Conservation (phyloP, 2,888 invertebrate species). For the Orthosia gothica region DNA sequence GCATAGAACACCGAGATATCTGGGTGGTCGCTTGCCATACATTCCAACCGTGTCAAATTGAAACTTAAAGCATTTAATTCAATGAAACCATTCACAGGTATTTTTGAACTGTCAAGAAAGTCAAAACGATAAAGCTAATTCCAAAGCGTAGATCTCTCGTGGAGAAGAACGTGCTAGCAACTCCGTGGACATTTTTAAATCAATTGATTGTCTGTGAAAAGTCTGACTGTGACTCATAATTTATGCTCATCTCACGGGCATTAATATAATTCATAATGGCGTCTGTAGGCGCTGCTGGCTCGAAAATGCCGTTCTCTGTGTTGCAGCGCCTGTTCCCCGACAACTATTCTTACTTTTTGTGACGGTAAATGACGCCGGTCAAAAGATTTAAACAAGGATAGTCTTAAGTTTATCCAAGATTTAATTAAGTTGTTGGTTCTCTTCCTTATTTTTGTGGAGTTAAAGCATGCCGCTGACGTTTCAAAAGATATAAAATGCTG, state of each 20-base stretch:
- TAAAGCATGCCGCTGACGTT: constrained; percentile 39
- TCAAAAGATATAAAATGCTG: constrained; percentile 30
- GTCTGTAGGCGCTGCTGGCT: neutral
- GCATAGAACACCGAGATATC: neutral
- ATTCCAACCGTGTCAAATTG: neutral
- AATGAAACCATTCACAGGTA: too few species aligned
- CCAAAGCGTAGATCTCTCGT: too few species aligned
- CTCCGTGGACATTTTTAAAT: too few species aligned
- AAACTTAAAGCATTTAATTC: too few species aligned
- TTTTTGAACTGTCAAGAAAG: too few species aligned
- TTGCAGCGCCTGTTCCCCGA: constrained; percentile 14
- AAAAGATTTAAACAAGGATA: constrained; percentile 47
- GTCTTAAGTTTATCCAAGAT: constrained; percentile 31
- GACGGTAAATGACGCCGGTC: constrained; percentile 37
- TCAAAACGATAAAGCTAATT: too few species aligned
- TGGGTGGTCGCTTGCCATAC: neutral
- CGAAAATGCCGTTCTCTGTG: neutral
- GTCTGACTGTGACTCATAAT: too few species aligned
- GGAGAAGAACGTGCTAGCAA: too few species aligned
- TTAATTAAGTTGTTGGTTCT: constrained; percentile 49
- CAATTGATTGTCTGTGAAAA: too few species aligned
- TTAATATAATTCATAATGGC: neutral
- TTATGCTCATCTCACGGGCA: neutral
- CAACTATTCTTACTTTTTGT: constrained; percentile 42
- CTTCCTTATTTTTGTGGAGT: constrained; percentile 36